Percentiles rank a stretch among this genome's conserved stretches.
These are phyloP conservation scores for Parasteatoda lunata DNA, from an alignment of 2,888 invertebrate species.

Conservation along the genomic window DNA sequence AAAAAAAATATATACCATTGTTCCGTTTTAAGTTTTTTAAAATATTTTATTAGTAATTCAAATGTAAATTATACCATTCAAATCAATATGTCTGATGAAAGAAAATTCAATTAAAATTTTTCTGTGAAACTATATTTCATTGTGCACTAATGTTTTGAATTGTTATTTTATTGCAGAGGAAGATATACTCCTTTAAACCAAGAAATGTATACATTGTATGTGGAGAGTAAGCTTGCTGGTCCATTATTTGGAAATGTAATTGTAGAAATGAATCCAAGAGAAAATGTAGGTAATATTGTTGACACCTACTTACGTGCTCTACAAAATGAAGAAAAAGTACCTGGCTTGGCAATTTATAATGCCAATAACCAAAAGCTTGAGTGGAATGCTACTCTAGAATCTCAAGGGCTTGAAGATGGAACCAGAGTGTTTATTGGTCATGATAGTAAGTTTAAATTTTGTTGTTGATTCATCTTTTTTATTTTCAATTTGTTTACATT, in stretches of 20 bases:
- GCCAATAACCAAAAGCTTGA: constrained; percentile 28
- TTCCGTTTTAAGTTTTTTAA: too few relatives aligned
- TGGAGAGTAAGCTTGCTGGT: constrained; percentile 55
- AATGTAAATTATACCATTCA: too few relatives aligned
- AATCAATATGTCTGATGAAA: too few relatives aligned
- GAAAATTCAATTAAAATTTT: too few relatives aligned
- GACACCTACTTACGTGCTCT: constrained; percentile 26
- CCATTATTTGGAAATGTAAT: constrained; percentile 38
- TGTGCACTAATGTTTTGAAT: too few relatives aligned
- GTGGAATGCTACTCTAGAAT: constrained; percentile 42
- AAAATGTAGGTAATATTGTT: constrained; percentile 27
- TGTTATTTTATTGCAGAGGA: background rate
- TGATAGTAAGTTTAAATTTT: constrained; percentile 48
- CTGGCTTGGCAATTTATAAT: constrained; percentile 52
- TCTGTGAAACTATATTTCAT: too few relatives aligned
- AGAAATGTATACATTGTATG: constrained; percentile 45
- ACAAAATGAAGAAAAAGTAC: constrained; percentile 21
- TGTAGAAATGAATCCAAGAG: constrained; percentile 35
- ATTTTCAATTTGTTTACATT: background rate
- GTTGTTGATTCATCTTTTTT: background rate
- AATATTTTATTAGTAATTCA: too few relatives aligned
- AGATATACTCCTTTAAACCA: background rate
- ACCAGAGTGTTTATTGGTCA: constrained; percentile 37
- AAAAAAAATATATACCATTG: too few relatives aligned
- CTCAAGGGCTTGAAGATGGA: constrained; percentile 54